Conservation (phyloP, 2,113 vertebrate genomes). For the Mormyrus iriodes region DNA sequence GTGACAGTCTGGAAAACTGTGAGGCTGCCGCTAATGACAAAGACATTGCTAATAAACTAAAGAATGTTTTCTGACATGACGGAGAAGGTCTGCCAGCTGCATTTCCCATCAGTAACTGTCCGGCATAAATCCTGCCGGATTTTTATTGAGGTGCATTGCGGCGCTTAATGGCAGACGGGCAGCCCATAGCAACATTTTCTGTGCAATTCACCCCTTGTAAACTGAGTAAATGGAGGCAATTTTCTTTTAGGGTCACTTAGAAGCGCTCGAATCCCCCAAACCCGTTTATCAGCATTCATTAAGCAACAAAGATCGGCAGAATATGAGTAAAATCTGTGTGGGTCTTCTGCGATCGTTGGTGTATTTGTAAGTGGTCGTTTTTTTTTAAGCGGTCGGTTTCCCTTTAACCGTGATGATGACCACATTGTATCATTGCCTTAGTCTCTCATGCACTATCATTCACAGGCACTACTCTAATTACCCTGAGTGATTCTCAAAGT, state of each 20-base stretch:
- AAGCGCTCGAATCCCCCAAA: not conserved
- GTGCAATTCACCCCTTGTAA: not conserved
- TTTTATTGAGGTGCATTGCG: not conserved
- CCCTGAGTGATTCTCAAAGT: conserved; percentile 18
- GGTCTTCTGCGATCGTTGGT: not conserved
- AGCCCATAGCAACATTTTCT: not conserved
- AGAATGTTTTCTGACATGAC: not conserved
- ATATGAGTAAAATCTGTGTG: not conserved
- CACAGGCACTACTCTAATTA: conserved; percentile 17
- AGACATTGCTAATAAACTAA: conserved; percentile 7
- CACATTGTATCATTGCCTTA: not conserved
- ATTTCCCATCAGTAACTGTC: not conserved
- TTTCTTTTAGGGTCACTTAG: not conserved
- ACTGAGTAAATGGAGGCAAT: not conserved
- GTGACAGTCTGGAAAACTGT: not conserved
- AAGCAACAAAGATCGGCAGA: not conserved
- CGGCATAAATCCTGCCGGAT: not conserved
- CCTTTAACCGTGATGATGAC: not conserved
- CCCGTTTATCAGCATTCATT: not conserved
- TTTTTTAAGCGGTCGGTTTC: not conserved
- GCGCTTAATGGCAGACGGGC: not conserved
- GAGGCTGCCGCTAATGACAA: not conserved
- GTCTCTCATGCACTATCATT: not conserved
- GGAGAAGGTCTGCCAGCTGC: not conserved
- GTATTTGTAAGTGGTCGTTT: not conserved